Conservation (phyloP, 1,140 invertebrate species). For the Heliconius eleuchia region DNA sequence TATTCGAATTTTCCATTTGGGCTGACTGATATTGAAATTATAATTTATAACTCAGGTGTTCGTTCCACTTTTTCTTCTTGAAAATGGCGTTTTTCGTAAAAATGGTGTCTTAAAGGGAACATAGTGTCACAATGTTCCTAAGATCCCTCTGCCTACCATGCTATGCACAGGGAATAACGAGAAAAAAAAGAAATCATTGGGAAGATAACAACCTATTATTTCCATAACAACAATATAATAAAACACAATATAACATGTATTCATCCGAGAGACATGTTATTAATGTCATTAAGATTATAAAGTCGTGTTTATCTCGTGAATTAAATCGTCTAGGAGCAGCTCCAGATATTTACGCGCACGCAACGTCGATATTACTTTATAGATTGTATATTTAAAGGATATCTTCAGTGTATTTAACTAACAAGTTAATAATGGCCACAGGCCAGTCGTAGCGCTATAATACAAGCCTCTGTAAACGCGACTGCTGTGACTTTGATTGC, state of each 20-base stretch:
- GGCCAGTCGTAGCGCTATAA: too few species aligned
- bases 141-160: background rate
- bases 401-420: background rate
- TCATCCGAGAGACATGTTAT: constrained; percentile 25
- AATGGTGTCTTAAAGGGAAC: too few species aligned
- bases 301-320: constrained; percentile 30
- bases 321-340: constrained; percentile 29
- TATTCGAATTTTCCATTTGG: too few species aligned
- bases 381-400: constrained; percentile 1
- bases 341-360: constrained; percentile 41
- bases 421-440: background rate
- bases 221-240: background rate
- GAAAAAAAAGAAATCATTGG: background rate
- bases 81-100: too few species aligned
- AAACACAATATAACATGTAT: background rate
- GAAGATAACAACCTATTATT: background rate
- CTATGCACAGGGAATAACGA: background rate
- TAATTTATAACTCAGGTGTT: too few species aligned
- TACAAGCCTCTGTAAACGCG: too few species aligned
- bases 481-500: too few species aligned
- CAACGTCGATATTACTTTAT: constrained; percentile 40
- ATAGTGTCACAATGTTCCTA: too few species aligned
- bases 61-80: too few species aligned
- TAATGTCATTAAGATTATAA: constrained; percentile 34
- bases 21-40: too few species aligned